Conservation (phyloP, 1,140 invertebrate genomes). For the Uloborus diversus region DNA sequence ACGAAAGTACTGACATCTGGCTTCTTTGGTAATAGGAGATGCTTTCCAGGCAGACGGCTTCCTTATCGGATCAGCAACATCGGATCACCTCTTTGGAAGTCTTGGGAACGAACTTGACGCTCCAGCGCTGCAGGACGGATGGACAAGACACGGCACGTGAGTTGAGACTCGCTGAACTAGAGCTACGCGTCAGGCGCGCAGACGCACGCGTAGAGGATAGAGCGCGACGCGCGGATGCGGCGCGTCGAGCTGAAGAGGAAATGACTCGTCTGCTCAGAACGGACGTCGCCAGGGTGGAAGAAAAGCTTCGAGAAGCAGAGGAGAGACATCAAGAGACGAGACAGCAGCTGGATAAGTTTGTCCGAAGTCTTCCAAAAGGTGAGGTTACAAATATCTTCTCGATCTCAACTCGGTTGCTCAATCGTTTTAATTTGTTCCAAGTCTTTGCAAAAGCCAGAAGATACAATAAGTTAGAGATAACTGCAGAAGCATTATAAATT, state of each 20-base stretch:
- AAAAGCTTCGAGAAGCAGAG: not conserved
- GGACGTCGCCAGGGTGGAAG: constrained; percentile 1
- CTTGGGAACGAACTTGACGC: not conserved
- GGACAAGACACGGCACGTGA: not conserved
- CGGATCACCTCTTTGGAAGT: constrained; percentile 12
- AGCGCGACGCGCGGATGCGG: not conserved
- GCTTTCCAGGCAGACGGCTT: too few relatives aligned
- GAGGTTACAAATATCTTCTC: not conserved
- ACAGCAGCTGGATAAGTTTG: constrained; percentile 12
- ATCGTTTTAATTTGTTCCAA: too few relatives aligned
- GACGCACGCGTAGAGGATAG: not conserved
- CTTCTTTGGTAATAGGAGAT: too few relatives aligned
- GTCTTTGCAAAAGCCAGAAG: too few relatives aligned
- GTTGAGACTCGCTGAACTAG: constrained; percentile 2
- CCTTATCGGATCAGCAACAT: not conserved
- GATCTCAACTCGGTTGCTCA: not conserved
- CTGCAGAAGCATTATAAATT: too few relatives aligned
- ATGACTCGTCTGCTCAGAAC: not conserved
- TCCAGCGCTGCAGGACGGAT: constrained; percentile 19
- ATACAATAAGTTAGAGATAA: too few relatives aligned
- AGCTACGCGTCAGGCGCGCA: not conserved
- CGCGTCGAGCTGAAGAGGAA: not conserved
- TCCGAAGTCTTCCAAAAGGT: constrained; percentile 31
- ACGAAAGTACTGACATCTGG: too few relatives aligned
- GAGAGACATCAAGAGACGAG: not conserved